Percentiles rank a stretch among this genome's conserved stretches.
Evolutionary conservation across 2,113 vertebrate species (phyloP).

Genomic region (Meriones unguiculatus): DNA sequence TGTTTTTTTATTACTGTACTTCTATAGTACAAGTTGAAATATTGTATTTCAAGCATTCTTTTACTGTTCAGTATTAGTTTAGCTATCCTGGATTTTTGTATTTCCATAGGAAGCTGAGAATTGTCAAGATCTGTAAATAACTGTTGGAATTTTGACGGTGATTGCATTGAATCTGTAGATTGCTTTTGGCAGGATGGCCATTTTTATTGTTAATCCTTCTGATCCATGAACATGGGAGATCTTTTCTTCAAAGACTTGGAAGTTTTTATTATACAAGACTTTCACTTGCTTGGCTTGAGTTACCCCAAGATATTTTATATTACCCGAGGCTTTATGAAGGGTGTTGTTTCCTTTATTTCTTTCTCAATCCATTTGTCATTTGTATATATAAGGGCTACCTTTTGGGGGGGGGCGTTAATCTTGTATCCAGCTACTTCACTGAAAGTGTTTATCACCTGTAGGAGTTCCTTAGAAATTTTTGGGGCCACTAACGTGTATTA

Average conservation of each 20-base stretch:
- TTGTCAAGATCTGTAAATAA: neutral
- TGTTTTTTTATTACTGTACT: neutral
- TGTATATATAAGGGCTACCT: neutral
- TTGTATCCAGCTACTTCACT: neutral
- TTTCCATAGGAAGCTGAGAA: neutral
- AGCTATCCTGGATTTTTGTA: neutral
- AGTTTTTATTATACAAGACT: neutral
- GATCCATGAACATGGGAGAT: neutral
- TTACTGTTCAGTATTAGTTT: neutral
- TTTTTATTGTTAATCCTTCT: neutral
- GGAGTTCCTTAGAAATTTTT: neutral
- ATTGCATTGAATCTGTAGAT: neutral
- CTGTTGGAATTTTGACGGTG: neutral
- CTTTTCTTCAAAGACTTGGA: neutral
- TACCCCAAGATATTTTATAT: neutral
- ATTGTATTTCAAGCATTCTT: neutral
- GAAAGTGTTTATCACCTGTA: neutral
- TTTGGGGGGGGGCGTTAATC: neutral
- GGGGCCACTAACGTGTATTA: too few relatives aligned
- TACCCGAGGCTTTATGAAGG: neutral
- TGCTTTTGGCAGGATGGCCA: neutral
- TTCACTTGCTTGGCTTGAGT: neutral
- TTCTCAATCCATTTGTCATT: neutral
- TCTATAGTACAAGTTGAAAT: neutral
- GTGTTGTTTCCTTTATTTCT: neutral